Base-by-base conservation (phyloP, 2,113 vertebrate genomes). In the Kobus ellipsiprymnus region DNA sequence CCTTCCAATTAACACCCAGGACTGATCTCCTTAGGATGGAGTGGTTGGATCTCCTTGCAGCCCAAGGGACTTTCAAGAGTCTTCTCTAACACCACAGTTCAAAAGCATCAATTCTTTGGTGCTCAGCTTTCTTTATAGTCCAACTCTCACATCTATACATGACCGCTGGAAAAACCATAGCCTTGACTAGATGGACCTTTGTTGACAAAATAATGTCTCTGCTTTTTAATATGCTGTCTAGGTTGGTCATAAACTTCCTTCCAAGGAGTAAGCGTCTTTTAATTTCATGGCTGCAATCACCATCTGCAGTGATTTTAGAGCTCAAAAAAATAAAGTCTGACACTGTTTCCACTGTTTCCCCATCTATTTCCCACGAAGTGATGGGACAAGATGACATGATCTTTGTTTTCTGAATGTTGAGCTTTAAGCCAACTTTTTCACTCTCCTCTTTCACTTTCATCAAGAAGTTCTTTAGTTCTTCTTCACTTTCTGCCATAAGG, bases 311-410 rank as follows among this genome's bases (percentile, higher is more conserved):
- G n/a, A 36, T 36, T 71, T 71, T 36, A 8, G 19, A 71, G 19
- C n/a, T 9, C 9, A 1, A 0, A 2, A 64, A 64, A 9, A 64
- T n/a, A 64, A 64, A 36, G 9, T 36, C n/a, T 36, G 4, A n/a
- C n/a, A 36, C 64, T 36, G 64, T 67, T 67, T 21, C 17, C 64
- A 71, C 64, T 36, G 17, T 71, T 71, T 71, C n/a, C n/a, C 2
- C n/a, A 71, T 36, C n/a, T 71, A 71, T 36, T 71, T 71, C 9
- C 64, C 64, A 71, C 21, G 17, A 71, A 71, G n/a, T 11, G 64
- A 71, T 36, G 64, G 33, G 9, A 36, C 17, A 1, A 0, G n/a
- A 21, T 36, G 9, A 17, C 9, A 67, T 67, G 33, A 71, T 23
- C 9, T 71, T 71, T 1, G 4, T 71, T 23, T 71, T 71, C n/a